These are phyloP conservation scores for Vulpes lagopus DNA, from an alignment of 2,113 vertebrate genomes.

Conservation along the genomic window DNA sequence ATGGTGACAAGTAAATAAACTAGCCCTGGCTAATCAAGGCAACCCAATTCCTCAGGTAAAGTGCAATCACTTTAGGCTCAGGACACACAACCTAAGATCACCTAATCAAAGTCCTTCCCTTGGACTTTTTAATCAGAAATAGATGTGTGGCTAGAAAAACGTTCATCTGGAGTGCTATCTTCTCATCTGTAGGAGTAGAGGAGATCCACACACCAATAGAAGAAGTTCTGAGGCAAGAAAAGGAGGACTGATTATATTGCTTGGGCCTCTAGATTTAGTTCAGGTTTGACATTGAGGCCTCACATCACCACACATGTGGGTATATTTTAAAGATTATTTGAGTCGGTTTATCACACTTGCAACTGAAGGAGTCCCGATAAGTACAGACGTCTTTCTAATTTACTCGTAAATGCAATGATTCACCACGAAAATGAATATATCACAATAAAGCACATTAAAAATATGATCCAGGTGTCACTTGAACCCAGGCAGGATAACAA, in stretches of 20 bases:
- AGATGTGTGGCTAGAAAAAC: background rate
- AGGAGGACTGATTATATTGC: background rate
- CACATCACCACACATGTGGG: background rate
- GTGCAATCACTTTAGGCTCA: background rate
- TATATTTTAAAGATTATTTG: background rate
- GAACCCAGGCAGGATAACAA: background rate
- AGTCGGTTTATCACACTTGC: background rate
- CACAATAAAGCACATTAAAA: constrained; percentile 11
- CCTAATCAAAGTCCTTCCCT: background rate
- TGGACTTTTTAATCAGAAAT: background rate
- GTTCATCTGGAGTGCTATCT: background rate
- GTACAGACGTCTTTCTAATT: constrained; percentile 27
- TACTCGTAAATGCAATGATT: background rate
- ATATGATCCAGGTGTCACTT: background rate
- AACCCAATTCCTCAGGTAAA: background rate
- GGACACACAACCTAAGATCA: background rate
- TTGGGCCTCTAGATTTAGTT: background rate
- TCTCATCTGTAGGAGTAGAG: background rate
- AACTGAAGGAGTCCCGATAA: background rate
- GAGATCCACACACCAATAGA: background rate
- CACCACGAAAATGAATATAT: constrained; percentile 16
- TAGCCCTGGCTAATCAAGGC: background rate
- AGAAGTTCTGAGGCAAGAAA: background rate
- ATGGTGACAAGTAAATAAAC: background rate
- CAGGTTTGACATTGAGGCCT: background rate